Base-by-base conservation (phyloP, 2,797 vertebrate genomes). In the Glossophaga mutica region DNA sequence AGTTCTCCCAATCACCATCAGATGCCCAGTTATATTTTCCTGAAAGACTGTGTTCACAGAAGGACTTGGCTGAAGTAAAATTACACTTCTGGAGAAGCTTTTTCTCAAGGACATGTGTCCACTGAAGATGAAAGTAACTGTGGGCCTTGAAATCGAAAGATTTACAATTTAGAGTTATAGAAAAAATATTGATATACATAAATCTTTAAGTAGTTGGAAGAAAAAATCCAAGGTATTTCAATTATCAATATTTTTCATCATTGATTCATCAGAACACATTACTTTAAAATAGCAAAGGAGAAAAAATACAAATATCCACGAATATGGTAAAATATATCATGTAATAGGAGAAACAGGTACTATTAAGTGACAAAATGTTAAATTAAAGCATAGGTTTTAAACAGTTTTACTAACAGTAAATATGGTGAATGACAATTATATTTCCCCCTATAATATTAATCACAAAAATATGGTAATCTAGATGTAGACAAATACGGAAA, bases 61-160 rank as follows among this genome's bases (percentile, higher is more conserved):
- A 91, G 24, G 50, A 68, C 11, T 92, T 89, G 16, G 29, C 42
- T 95, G 73, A 94, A 95, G 83, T 76, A 76, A 84, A 91, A 84
- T n/a, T 86, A 9, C 57, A 59, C 34, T 94, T 94, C 57, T 16
- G 48, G 24, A 76, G 90, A 91, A 92, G 3, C 5, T 65, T 22
- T 87, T 84, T 77, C 19, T 91, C 22, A 62, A 37, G 9, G 29
- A 77, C 11, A 88, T 85, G 6, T 83, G 9, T 83, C n/a, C 89
- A 5, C 39, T 83, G 74, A 67, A 76, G 2, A 11, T 84, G 15
- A 8, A 59, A 46, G 12, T 52, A 26, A 14, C 44, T 59, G 24
- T 24, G 4, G 70, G 10, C 3, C 6, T 76, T 67, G 22, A 3
- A 12, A 85, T 8, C 22, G 71, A 81, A 79, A 85, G 3, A 68